Conservation (phyloP, 2,888 invertebrate genomes). For the Griposia aprilina region DNA sequence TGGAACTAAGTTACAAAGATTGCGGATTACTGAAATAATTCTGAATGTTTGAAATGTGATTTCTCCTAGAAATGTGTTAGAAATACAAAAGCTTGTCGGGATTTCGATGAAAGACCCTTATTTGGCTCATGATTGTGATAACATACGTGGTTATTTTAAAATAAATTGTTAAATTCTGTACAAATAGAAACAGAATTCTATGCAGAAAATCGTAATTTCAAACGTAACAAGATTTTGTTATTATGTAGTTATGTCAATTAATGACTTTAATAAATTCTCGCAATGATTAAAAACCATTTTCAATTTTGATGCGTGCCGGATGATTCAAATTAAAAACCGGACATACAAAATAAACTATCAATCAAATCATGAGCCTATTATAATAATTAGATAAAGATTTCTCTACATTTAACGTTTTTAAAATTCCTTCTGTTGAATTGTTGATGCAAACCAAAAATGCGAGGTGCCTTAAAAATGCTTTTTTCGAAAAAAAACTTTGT, state of each 20-base stretch:
- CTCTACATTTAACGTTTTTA: slow-evolving; percentile 60
- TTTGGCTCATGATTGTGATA: slow-evolving; percentile 40
- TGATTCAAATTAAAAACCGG: slow-evolving; percentile 37
- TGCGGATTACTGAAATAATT: slow-evolving; percentile 21
- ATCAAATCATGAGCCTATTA: slow-evolving; percentile 54
- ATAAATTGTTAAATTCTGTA: neutral
- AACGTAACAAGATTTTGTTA: neutral
- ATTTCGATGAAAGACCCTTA: slow-evolving; percentile 50
- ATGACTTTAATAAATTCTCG: slow-evolving; percentile 15
- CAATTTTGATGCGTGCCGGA: slow-evolving; percentile 22
- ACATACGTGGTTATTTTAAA: slow-evolving; percentile 14
- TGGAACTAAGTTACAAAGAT: slow-evolving; percentile 44
- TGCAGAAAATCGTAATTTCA: neutral
- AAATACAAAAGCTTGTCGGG: neutral
- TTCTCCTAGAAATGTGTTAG: slow-evolving; percentile 2
- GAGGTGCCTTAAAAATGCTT: slow-evolving; percentile 85
- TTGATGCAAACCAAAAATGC: slow-evolving; percentile 82
- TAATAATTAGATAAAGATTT: slow-evolving; percentile 63
- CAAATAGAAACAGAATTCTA: neutral
- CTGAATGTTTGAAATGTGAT: slow-evolving; percentile 3
- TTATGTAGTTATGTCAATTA: neutral
- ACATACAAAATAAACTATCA: slow-evolving; percentile 42
- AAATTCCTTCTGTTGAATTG: slow-evolving; percentile 63
- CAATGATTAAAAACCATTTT: slow-evolving; percentile 25
- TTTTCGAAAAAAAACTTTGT: slow-evolving; percentile 66